Evolutionary conservation across 2,888 invertebrate species (phyloP).

Genomic region (Harmothoe impar): DNA sequence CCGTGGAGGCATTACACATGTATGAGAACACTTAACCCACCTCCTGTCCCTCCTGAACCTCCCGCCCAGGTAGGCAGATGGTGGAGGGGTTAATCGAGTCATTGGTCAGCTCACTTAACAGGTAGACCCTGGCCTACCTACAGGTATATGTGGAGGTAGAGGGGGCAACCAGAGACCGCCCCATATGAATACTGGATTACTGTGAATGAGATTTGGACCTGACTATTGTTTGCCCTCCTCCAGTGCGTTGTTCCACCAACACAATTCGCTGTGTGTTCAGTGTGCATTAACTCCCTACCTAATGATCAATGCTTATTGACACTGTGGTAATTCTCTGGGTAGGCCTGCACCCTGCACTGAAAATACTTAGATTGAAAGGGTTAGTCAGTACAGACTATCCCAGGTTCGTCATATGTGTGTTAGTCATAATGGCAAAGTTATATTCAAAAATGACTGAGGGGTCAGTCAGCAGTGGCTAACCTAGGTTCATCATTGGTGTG

Average conservation of each 20-base stretch:
- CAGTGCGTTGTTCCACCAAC: background rate
- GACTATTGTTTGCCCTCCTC: background rate
- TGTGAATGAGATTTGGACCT: background rate
- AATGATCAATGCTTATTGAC: slow-evolving; percentile 28
- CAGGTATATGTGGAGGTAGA: too few species aligned
- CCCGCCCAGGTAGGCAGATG: background rate
- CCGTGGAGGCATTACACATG: background rate
- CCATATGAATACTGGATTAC: slow-evolving; percentile 10
- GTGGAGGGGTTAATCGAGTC: background rate
- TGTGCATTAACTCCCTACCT: background rate
- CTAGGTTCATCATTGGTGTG: too few species aligned
- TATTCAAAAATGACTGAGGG: too few species aligned
- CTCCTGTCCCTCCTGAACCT: background rate
- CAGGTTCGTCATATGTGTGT: too few species aligned
- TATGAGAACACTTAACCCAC: background rate
- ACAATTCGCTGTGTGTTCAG: background rate
- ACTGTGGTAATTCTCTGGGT: background rate
- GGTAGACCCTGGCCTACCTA: background rate
- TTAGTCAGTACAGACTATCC: too few species aligned
- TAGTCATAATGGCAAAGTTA: too few species aligned
- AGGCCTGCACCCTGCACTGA: background rate
- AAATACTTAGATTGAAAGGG: too few species aligned
- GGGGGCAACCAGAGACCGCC: background rate
- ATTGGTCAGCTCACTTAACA: slow-evolving; percentile 17
- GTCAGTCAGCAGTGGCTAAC: too few species aligned